Percentiles rank a stretch among this genome's conserved stretches.
Evolutionary conservation across 2,797 vertebrate species (phyloP).

Genomic region (Molothrus aeneus): DNA sequence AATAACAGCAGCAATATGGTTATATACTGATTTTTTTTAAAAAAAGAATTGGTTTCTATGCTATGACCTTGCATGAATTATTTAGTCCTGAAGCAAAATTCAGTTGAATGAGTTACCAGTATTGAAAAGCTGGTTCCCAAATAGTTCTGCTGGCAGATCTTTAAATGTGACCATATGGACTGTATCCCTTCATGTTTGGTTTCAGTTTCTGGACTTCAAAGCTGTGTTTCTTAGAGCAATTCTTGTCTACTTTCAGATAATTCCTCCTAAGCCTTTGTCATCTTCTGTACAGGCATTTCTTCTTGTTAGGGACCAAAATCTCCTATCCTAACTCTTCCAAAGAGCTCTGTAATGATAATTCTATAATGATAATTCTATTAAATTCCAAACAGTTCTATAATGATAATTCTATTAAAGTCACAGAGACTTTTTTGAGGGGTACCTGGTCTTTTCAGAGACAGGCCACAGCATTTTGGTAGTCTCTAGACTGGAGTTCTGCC

Average conservation of each 20-base stretch:
- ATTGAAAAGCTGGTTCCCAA: not conserved
- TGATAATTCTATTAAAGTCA: not conserved
- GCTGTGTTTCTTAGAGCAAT: not conserved
- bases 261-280: not conserved
- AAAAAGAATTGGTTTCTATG: not conserved
- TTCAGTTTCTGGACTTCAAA: conserved; percentile 13
- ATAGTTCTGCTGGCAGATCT: not conserved
- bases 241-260: not conserved
- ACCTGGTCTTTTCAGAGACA: not conserved
- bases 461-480: not conserved
- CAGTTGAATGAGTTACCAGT: not conserved
- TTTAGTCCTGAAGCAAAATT: conserved; percentile 30
- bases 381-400: not conserved
- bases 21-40: not conserved
- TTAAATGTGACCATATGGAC: not conserved
- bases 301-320: not conserved
- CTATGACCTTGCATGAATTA: not conserved
- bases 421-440: not conserved
- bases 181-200: not conserved
- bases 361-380: not conserved
- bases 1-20: not conserved
- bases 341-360: not conserved
- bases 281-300: not conserved
- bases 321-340: not conserved
- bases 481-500: not conserved